Conservation (phyloP, 2,888 invertebrate genomes). For the Morinoia aosen region DNA sequence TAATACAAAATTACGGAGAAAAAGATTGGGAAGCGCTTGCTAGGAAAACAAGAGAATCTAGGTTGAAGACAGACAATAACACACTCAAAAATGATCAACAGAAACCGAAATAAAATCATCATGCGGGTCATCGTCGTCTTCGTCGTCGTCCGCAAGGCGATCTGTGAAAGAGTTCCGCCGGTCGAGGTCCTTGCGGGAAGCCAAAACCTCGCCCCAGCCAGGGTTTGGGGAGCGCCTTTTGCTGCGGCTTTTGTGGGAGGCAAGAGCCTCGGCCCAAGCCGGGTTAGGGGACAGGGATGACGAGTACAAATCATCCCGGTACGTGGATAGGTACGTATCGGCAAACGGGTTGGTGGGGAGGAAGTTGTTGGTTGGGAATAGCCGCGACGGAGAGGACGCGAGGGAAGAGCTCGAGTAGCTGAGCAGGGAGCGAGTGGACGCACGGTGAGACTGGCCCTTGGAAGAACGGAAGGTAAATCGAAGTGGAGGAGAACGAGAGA, state of each 20-base stretch:
- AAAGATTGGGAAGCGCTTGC: neutral
- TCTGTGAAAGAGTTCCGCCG: neutral
- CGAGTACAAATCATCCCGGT: neutral
- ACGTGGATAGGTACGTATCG: neutral
- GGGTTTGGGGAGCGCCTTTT: neutral
- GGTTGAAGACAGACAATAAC: neutral
- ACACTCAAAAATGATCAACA: constrained; percentile 26
- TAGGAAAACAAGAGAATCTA: neutral
- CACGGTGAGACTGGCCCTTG: neutral
- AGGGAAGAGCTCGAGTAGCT: constrained; percentile 50
- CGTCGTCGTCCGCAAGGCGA: neutral
- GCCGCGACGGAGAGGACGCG: constrained; percentile 23
- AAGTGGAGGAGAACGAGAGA: constrained; percentile 36
- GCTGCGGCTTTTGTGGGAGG: neutral
- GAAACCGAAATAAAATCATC: constrained; percentile 35
- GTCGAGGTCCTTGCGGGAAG: neutral
- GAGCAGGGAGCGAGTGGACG: constrained; percentile 16
- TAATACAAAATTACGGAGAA: neutral
- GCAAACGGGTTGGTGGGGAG: constrained; percentile 49
- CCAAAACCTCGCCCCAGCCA: constrained; percentile 16
- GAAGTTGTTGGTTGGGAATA: constrained; percentile 22
- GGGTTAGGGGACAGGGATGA: constrained; percentile 42
- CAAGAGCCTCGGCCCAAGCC: constrained; percentile 41
- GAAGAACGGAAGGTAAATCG: neutral
- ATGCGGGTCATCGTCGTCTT: neutral